Conservation (phyloP, 2,113 vertebrate genomes). For the Xiphophorus couchianus region DNA sequence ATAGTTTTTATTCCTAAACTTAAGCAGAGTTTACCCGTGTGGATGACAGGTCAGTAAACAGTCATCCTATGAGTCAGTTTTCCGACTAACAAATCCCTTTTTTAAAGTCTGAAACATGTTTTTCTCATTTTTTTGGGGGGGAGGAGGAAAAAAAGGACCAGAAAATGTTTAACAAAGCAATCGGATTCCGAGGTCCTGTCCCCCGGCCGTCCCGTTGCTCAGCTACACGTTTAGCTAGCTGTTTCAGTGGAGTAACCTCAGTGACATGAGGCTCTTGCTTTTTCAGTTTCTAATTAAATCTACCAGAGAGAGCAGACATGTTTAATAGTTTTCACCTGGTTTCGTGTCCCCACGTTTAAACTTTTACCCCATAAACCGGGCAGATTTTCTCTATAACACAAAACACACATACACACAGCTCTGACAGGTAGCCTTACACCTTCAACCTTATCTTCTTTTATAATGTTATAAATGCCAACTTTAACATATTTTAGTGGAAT, state of each 20-base stretch:
- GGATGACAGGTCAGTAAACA: slow-evolving; percentile 5
- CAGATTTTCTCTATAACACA: neutral
- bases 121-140: neutral
- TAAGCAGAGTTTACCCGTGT: neutral
- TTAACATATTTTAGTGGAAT: neutral
- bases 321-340: slow-evolving; percentile 34
- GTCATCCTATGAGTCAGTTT: neutral
- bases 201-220: neutral
- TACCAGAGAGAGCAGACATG: slow-evolving; percentile 2
- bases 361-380: neutral
- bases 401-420: neutral
- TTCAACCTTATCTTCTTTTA: neutral
- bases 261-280: neutral
- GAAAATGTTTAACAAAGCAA: neutral
- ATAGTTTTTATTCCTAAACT: slow-evolving; percentile 11
- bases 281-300: slow-evolving; percentile 22
- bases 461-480: neutral
- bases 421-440: too few species aligned
- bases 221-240: neutral
- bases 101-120: neutral
- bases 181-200: neutral
- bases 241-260: neutral
- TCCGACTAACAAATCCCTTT: neutral
- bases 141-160: neutral
- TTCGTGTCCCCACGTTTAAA: neutral